Evolutionary conservation across 2,113 vertebrate species (phyloP).

Genomic region (Ophthalmotilapia sp.): DNA sequence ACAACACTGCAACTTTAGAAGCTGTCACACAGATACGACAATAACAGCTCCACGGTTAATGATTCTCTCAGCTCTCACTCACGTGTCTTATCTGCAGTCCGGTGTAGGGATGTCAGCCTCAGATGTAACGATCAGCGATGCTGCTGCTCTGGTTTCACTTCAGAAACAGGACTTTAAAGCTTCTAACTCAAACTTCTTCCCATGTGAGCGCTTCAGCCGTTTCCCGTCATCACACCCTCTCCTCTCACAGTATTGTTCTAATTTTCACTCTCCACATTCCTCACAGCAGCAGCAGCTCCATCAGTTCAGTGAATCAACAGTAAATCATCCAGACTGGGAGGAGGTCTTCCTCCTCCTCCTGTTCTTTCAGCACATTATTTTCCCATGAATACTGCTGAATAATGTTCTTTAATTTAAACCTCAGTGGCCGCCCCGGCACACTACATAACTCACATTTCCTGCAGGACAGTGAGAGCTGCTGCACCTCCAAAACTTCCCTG

Average conservation of each 20-base stretch:
- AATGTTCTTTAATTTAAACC: slow-evolving; percentile 21
- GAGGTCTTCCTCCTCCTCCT: neutral
- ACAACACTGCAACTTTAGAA: neutral
- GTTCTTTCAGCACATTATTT: slow-evolving; percentile 33
- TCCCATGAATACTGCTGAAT: slow-evolving; percentile 41
- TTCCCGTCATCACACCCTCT: neutral
- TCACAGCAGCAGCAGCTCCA: slow-evolving; percentile 7
- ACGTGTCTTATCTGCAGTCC: neutral
- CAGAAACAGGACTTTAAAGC: neutral
- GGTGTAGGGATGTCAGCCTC: neutral
- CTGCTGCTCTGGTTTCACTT: neutral
- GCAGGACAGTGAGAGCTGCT: neutral
- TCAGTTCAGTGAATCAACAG: slow-evolving; percentile 32
- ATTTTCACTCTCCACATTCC: slow-evolving; percentile 28
- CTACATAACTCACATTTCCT: neutral
- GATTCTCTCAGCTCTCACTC: neutral
- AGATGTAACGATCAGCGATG: neutral
- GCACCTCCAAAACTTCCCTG: neutral
- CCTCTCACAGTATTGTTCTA: slow-evolving; percentile 23
- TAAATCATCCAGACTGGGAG: slow-evolving; percentile 39
- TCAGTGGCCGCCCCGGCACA: neutral
- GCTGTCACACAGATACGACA: neutral
- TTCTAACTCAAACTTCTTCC: neutral
- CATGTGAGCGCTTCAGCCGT: neutral
- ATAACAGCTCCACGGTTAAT: neutral